Evolutionary conservation across 2,113 vertebrate species (phyloP).

Genomic region (Labeo rohita): DNA sequence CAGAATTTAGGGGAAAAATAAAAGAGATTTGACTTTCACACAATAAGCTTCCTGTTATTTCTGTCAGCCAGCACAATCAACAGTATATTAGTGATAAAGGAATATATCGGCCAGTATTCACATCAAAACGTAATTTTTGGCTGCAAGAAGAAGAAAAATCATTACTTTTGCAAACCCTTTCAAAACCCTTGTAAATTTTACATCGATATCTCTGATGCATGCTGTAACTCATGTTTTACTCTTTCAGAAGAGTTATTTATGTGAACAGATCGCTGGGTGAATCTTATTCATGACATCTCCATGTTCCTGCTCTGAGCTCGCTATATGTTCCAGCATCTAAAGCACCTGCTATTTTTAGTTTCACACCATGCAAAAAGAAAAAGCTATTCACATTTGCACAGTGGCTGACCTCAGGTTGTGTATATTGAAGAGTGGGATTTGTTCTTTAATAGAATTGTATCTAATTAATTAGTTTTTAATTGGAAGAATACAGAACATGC

Average conservation of each 20-base stretch:
- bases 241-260: not conserved
- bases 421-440: slow-evolving; percentile 81
- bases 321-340: slow-evolving; percentile 9
- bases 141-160: too few relatives aligned
- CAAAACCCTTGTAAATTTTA: not conserved
- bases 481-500: slow-evolving; percentile 77
- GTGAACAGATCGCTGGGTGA: not conserved
- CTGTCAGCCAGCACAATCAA: not conserved
- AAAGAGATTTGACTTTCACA: not conserved
- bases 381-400: slow-evolving; percentile 71
- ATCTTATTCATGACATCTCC: not conserved
- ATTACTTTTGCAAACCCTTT: not conserved
- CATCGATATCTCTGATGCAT: not conserved
- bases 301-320: not conserved
- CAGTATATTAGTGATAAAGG: not conserved
- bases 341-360: slow-evolving; percentile 69
- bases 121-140: not conserved
- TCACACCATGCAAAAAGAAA: slow-evolving; percentile 60
- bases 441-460: slow-evolving; percentile 83
- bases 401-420: slow-evolving; percentile 74
- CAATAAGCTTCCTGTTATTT: not conserved
- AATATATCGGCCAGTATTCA: not conserved
- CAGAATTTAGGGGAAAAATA: not conserved
- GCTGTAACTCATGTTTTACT: not conserved
- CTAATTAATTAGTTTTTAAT: slow-evolving; percentile 85